Percentiles rank a stretch among this genome's conserved stretches.
These are phyloP conservation scores for Lontra canadensis DNA, from an alignment of 2,113 vertebrate species.

Conservation along the genomic window DNA sequence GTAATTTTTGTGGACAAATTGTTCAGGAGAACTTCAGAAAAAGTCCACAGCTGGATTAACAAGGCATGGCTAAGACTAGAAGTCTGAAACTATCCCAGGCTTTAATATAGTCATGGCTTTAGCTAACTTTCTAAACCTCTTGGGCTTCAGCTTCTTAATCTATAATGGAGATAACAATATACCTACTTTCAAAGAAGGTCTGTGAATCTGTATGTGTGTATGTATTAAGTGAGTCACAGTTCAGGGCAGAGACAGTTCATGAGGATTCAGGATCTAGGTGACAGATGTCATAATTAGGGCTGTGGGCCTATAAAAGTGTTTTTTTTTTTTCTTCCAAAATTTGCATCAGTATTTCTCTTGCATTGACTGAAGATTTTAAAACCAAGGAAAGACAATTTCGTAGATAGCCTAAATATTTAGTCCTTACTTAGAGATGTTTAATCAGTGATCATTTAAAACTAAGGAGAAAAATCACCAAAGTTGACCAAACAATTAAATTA, in stretches of 20 bases:
- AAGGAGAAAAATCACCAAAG: neutral
- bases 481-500: neutral
- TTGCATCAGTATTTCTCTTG: neutral
- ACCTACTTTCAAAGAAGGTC: neutral
- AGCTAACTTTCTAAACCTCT: neutral
- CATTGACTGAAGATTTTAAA: neutral
- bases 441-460: neutral
- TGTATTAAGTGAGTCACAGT: neutral
- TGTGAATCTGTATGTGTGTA: neutral
- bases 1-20: neutral
- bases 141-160: neutral
- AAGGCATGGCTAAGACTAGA: neutral
- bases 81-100: neutral
- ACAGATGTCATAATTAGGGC: neutral
- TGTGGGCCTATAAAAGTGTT: neutral
- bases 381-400: neutral
- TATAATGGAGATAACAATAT: neutral
- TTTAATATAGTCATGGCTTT: neutral
- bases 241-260: neutral
- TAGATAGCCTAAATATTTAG: neutral
- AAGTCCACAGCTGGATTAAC: neutral
- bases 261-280: neutral
- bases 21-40: neutral
- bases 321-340: neutral
- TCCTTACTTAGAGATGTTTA: neutral